A percentile compares a stretch with the other conserved stretches of the same genome.
Evolutionary conservation across 2,113 vertebrate genomes (phyloP).

Genomic region (Amphiprion percula): DNA sequence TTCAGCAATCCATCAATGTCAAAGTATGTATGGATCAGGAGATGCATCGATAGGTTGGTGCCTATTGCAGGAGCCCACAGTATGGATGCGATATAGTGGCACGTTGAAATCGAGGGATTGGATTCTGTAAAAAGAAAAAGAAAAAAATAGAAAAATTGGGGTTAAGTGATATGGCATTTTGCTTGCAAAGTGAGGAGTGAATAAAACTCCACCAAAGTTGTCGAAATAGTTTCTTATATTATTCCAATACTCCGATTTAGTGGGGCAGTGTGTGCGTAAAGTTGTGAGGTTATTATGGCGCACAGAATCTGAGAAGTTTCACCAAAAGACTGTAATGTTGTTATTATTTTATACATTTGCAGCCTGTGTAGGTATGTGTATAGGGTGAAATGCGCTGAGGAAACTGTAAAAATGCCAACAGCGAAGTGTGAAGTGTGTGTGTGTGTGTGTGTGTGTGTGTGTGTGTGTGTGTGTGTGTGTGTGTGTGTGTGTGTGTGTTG

Average conservation of each 20-base stretch:
- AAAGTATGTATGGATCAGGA: conserved; percentile 79
- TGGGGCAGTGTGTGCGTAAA: background rate
- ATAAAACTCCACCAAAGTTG: background rate
- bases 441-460: background rate
- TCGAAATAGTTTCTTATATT: conserved; percentile 5
- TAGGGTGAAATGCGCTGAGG: background rate
- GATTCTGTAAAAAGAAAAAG: conserved; percentile 10
- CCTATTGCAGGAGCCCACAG: conserved; percentile 58
- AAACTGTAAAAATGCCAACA: conserved; percentile 11
- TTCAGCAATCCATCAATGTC: conserved; percentile 82
- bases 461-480: background rate
- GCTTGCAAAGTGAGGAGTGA: conserved; percentile 13
- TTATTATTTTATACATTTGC: too few relatives aligned
- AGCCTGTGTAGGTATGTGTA: background rate
- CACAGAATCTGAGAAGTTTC: too few relatives aligned
- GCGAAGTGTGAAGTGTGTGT: too few relatives aligned
- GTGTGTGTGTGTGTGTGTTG: conserved; percentile 22
- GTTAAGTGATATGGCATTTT: conserved; percentile 20
- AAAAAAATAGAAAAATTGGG: background rate
- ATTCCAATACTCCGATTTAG: too few relatives aligned
- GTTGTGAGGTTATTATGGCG: background rate
- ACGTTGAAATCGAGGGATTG: conserved; percentile 40
- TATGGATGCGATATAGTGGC: conserved; percentile 55
- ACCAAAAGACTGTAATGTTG: too few relatives aligned
- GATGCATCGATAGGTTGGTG: conserved; percentile 72